Conservation (phyloP, 2,888 invertebrate genomes). For the Gandaritis pyraliata region DNA sequence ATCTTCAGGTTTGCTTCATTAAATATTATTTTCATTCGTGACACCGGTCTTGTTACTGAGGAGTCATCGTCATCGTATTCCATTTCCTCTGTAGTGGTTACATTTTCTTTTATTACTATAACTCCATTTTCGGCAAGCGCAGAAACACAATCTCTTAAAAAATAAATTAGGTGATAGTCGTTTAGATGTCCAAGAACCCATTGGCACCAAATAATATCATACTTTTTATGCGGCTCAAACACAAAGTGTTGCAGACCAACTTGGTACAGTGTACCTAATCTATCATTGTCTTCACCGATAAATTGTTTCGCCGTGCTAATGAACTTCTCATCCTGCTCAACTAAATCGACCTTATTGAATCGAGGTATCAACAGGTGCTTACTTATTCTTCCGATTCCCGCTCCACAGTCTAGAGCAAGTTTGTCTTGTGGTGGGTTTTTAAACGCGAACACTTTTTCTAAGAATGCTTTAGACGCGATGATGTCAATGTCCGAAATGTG, state of each 20-base stretch:
- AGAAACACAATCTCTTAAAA: slow-evolving; percentile 86
- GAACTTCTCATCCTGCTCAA: slow-evolving; percentile 95
- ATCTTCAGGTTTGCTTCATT: slow-evolving; percentile 88
- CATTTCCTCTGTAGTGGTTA: slow-evolving; percentile 86
- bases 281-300: slow-evolving; percentile 69
- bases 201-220: slow-evolving; percentile 98
- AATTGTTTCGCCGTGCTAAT: slow-evolving; percentile 87
- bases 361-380: slow-evolving; percentile 91
- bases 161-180: slow-evolving; percentile 92
- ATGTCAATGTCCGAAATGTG: slow-evolving; percentile 94
- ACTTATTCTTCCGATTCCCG: slow-evolving; percentile 97
- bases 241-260: slow-evolving; percentile 93
- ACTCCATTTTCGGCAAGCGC: slow-evolving; percentile 60
- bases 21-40: slow-evolving; percentile 86
- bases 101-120: slow-evolving; percentile 87
- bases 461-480: slow-evolving; percentile 91
- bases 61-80: slow-evolving; percentile 94
- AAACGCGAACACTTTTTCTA: slow-evolving; percentile 78
- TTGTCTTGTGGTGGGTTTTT: slow-evolving; percentile 83
- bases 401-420: slow-evolving; percentile 96
- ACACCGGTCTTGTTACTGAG: slow-evolving; percentile 92
- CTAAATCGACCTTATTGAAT: slow-evolving; percentile 94
- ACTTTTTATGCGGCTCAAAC: slow-evolving; percentile 90
- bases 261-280: slow-evolving; percentile 88
- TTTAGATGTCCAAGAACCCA: slow-evolving; percentile 97